Percentiles rank a stretch among this genome's conserved stretches.
Conservation (phyloP, 2,113 vertebrate species). For the Furnarius figulus region DNA sequence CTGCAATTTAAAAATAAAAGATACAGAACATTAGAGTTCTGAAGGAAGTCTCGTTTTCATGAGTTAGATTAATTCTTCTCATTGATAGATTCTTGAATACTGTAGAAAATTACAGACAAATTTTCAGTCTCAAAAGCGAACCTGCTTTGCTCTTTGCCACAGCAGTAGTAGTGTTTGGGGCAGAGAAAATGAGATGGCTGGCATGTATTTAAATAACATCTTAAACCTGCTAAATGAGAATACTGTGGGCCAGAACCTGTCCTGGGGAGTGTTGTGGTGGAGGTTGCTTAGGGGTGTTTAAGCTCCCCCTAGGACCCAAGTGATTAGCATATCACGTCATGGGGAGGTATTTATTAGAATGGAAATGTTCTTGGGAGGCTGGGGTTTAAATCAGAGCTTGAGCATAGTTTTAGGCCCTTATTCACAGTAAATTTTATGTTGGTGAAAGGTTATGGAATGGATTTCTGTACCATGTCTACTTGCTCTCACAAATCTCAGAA, state of each 20-base stretch:
- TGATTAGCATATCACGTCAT: constrained; percentile 47
- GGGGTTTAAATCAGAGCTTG: constrained; percentile 64
- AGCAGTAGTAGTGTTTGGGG: not conserved
- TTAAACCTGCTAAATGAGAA: not conserved
- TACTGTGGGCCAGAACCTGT: not conserved
- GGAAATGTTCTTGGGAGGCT: constrained; percentile 43
- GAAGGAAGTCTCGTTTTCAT: not conserved
- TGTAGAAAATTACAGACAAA: not conserved
- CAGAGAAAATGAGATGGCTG: not conserved
- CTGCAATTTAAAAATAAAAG: constrained; percentile 53
- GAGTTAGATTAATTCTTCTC: constrained; percentile 23
- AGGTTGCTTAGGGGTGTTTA: not conserved
- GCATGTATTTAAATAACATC: not conserved
- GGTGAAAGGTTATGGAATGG: constrained; percentile 65
- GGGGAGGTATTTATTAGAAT: constrained; percentile 62
- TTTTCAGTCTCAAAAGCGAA: not conserved
- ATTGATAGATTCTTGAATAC: not conserved
- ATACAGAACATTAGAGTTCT: constrained; percentile 15
- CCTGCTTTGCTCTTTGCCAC: not conserved
- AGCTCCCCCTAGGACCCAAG: not conserved
- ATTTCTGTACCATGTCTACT: constrained; percentile 7
- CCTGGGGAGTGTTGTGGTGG: not conserved
- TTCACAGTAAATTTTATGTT: constrained; percentile 65
- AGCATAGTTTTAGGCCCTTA: constrained; percentile 30
- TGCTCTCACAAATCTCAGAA: constrained; percentile 42